A percentile compares a stretch with the other conserved stretches of the same genome.
These are phyloP conservation scores for Muscicapa striata DNA, from an alignment of 2,797 vertebrate genomes.

Conservation along the genomic window DNA sequence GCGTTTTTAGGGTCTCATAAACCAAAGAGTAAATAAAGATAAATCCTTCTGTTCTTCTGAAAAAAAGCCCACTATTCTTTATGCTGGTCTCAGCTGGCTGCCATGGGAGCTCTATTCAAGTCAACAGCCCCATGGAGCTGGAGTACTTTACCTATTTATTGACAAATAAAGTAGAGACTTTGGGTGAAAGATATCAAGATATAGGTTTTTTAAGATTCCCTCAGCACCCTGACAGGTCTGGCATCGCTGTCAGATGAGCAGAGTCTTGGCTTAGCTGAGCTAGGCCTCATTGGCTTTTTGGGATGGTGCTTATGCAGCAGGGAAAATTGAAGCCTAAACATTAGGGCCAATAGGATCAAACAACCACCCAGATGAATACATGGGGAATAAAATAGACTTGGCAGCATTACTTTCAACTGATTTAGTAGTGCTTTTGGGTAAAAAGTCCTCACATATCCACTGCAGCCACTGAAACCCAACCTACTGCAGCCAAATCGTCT, in stretches of 20 bases:
- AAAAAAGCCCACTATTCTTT: not conserved
- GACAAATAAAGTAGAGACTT: constrained; percentile 13
- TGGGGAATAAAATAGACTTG: not conserved
- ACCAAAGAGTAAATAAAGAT: not conserved
- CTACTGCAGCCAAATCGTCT: not conserved
- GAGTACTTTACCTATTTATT: not conserved
- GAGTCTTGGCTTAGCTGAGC: not conserved
- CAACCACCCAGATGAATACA: not conserved
- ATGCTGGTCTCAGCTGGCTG: fast-evolving
- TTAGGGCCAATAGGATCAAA: constrained; percentile 1
- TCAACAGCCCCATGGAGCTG: not conserved
- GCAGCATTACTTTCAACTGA: not conserved
- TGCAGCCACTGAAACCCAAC: constrained; percentile 13
- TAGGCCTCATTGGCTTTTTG: not conserved
- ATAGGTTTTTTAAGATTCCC: not conserved
- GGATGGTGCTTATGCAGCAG: not conserved
- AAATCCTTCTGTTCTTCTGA: not conserved
- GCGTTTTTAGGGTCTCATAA: not conserved
- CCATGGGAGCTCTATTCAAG: not conserved
- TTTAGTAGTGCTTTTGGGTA: constrained; percentile 19
- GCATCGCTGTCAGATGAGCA: not conserved
- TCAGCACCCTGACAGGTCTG: not conserved
- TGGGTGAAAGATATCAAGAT: not conserved
- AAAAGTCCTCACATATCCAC: not conserved
- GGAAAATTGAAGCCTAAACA: constrained; percentile 23